Percentiles rank a stretch among this genome's conserved stretches.
These are phyloP conservation scores for Microplitis manilae DNA, from an alignment of 2,888 invertebrate species.

Conservation along the genomic window DNA sequence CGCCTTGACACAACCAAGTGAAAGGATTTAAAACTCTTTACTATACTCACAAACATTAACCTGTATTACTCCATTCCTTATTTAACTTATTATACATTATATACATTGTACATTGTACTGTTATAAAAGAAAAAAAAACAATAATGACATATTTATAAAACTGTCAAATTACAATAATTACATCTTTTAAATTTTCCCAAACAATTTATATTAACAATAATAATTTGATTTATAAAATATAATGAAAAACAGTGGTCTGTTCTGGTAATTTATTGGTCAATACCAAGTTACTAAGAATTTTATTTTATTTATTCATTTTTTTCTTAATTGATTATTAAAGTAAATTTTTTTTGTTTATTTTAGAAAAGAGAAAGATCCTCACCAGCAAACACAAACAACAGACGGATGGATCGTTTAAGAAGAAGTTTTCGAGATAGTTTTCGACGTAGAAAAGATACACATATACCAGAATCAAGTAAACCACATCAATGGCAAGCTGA, in stretches of 20 bases:
- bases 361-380: constrained; percentile 78
- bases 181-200: too few species aligned
- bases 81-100: constrained; percentile 16
- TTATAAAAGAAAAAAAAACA: not conserved
- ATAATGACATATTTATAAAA: not conserved
- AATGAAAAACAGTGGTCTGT: not conserved
- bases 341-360: constrained; percentile 32
- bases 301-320: constrained; percentile 16
- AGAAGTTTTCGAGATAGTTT: constrained; percentile 95
- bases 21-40: constrained; percentile 52
- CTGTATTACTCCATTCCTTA: constrained; percentile 10
- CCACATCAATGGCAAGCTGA: constrained; percentile 99
- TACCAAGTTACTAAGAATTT: not conserved
- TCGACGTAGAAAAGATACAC: constrained; percentile 88
- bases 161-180: constrained; percentile 6
- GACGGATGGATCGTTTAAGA: constrained; percentile 87
- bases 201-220: too few species aligned
- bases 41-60: not conserved
- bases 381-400: constrained; percentile 74
- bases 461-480: constrained; percentile 92
- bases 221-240: too few species aligned
- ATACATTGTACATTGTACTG: constrained; percentile 4
- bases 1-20: constrained; percentile 50
- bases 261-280: not conserved
- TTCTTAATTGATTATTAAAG: too few species aligned